Base-by-base conservation (phyloP, 2,113 vertebrate species). In the Nyctibius bracteatus region DNA sequence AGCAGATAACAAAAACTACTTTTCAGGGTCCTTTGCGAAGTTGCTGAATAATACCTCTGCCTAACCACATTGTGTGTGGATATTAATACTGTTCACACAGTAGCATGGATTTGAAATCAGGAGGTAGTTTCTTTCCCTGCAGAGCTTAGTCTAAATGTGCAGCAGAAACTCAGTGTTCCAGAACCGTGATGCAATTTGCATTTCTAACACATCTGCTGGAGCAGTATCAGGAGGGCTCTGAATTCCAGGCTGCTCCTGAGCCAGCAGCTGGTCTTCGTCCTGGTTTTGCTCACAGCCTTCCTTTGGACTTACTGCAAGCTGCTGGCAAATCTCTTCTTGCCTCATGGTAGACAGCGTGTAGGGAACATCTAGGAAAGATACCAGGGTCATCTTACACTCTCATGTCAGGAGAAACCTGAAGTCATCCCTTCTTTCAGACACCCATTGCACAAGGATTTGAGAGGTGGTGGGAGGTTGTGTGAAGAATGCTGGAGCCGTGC, bases 301-400 rank as follows among this genome's bases (percentile, higher is more conserved):
- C 46, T 74, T 90, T 68, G 22, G 17, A 14, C 18, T 68, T 55
- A 5, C 18, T 55, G 17, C 7, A 66, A 44, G 65, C 28, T 79
- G 37, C 46, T 85, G 55, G 33, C 28, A 91, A 39, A 46, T 33
- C 7, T 37, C 14, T 54, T 85, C 8, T 51, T 14, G 3, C 46
- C 20, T 83, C 15, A 6, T 0, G 0, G 18, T 51, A 66, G 46
- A 23, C 28, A 27, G 7, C 5, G 13, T 31, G 14, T 81, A 25
- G 59, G 72, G 35, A 41, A 27, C 33, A 24, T 49, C 17, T n/a
- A 31, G 46, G n/a, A 71, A 61, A 41, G 12, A 49, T 37, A 39
- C 21, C 31, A 57, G 0, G 31, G 46, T 70, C n/a, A 37, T 18
- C 6, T 57, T 79, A 41, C 0, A 1, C 4, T 23, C 18, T 55